phyloP scores from a whole-genome alignment of 2,113 vertebrate species.

The human (Homo sapiens) region GRCh38 chr2:19474501-19475000 shows the following conservation, averaged over 20 bases:
- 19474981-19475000: background rate
- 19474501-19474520: background rate
- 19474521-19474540: background rate
- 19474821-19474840: background rate
- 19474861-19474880: background rate
- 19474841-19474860: background rate
- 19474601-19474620: background rate
- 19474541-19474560: background rate
- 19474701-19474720: background rate
- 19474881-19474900: background rate
- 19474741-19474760: background rate
- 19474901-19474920: background rate
- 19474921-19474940: background rate
- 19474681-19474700: background rate
- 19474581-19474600: background rate
- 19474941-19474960: background rate
- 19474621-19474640: background rate
- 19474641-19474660: constrained; percentile 23
- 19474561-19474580: background rate
- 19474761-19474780: background rate
- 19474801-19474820: background rate
- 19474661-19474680: background rate
- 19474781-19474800: background rate
- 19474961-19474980: background rate
- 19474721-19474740: background rate